Evolutionary conservation across 2,797 vertebrate genomes (phyloP).

Genomic region (Myiothlypis coronata): DNA sequence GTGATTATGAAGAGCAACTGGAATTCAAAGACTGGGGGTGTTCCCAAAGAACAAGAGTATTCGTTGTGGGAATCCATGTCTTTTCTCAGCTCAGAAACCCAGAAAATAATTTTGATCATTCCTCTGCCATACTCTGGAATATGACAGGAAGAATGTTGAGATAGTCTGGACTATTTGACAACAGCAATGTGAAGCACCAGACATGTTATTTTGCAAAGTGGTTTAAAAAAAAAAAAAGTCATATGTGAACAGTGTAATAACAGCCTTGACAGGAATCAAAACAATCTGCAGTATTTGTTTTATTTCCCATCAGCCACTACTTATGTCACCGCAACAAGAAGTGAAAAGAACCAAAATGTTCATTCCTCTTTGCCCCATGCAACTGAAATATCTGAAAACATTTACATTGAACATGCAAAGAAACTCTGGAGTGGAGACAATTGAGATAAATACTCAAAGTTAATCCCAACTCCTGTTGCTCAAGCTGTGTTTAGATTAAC

Average conservation of each 20-base stretch:
- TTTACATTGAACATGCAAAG: neutral
- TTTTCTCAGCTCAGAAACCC: neutral
- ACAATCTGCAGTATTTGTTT: neutral
- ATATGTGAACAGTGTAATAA: neutral
- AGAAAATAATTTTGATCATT: neutral
- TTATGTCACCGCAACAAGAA: neutral
- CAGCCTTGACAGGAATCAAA: constrained; percentile 7
- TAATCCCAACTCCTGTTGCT: neutral
- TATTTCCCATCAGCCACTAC: neutral
- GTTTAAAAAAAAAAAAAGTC: neutral
- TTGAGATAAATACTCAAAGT: neutral
- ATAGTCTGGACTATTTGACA: neutral
- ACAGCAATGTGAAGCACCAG: neutral
- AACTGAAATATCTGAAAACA: neutral
- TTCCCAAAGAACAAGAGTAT: neutral
- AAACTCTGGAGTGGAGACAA: neutral
- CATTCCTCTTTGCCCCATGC: neutral
- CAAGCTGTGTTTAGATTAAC: neutral
- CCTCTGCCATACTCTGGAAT: neutral
- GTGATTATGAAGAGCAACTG: neutral
- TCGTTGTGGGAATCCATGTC: neutral
- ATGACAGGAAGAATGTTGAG: neutral
- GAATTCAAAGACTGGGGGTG: neutral
- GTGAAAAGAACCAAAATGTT: neutral
- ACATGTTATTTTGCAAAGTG: neutral